phyloP scores from a whole-genome alignment of 2,113 vertebrate genomes.

The Arizona elegans region DNA sequence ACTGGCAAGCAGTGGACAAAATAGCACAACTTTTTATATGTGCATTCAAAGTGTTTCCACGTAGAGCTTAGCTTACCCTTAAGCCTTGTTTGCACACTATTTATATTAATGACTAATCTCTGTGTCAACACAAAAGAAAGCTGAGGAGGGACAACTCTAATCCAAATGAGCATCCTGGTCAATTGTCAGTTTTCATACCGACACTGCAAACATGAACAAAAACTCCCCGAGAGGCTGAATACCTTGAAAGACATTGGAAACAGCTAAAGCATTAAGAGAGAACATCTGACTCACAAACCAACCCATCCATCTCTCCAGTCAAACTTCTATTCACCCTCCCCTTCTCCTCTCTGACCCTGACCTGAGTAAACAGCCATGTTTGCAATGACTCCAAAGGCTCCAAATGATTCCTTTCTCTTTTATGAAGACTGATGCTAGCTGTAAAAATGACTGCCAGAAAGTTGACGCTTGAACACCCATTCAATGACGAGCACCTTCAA shows the following conservation, averaged over 20 bases:
- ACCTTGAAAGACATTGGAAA: background rate
- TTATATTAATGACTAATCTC: background rate
- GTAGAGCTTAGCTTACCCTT: background rate
- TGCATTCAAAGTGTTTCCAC: background rate
- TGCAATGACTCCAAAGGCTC: background rate
- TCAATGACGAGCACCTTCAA: background rate
- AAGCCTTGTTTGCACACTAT: background rate
- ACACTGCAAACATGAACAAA: background rate
- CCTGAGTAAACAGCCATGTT: background rate
- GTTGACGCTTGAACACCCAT: background rate
- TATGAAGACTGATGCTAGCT: background rate
- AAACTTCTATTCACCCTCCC: background rate
- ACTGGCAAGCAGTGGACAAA: slow-evolving; percentile 23
- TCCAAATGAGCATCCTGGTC: background rate
- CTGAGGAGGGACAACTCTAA: background rate
- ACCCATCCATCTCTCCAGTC: background rate
- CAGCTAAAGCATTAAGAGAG: background rate
- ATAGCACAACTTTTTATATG: slow-evolving; percentile 2
- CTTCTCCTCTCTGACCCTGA: background rate
- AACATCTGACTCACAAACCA: background rate
- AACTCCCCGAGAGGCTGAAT: background rate
- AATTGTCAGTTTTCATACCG: background rate
- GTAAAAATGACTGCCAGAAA: background rate
- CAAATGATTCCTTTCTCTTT: background rate
- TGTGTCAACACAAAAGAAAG: background rate